These are phyloP conservation scores for Nothoprocta perdicaria DNA, from an alignment of 2,113 vertebrate species.

Conservation along the genomic window DNA sequence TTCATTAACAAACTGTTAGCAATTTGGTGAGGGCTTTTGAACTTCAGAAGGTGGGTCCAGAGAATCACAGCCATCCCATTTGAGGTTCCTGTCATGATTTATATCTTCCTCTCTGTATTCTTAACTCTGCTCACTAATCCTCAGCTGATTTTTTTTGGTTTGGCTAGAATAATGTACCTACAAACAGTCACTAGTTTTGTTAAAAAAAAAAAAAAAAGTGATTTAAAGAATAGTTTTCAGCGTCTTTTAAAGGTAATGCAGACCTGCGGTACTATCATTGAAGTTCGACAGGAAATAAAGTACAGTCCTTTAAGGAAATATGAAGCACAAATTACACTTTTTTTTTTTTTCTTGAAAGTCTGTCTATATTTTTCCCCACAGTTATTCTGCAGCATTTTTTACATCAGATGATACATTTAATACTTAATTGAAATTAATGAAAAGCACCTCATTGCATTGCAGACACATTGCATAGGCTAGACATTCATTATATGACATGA, in stretches of 20 bases:
- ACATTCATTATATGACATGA: fast-evolving
- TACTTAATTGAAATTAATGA: not conserved
- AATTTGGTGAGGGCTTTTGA: not conserved
- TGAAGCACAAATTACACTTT: not conserved
- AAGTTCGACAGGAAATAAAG: not conserved
- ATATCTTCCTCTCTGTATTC: not conserved
- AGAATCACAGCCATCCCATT: not conserved
- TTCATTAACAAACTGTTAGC: not conserved
- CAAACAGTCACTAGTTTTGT: not conserved
- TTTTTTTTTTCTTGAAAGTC: not conserved
- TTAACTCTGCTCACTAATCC: not conserved
- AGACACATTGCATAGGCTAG: not conserved
- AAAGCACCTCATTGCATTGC: not conserved
- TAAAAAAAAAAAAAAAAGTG: not conserved
- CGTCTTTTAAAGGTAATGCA: not conserved
- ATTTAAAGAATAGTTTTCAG: not conserved
- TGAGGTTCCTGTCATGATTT: not conserved
- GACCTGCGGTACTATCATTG: not conserved
- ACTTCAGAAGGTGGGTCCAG: not conserved
- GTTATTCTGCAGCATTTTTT: not conserved
- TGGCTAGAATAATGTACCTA: not conserved
- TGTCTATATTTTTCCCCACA: not conserved
- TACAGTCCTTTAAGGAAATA: not conserved
- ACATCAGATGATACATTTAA: not conserved
- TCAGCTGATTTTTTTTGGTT: not conserved